These are phyloP conservation scores for Sigmodon hispidus DNA, from an alignment of 2,113 vertebrate genomes.

Conservation along the genomic window DNA sequence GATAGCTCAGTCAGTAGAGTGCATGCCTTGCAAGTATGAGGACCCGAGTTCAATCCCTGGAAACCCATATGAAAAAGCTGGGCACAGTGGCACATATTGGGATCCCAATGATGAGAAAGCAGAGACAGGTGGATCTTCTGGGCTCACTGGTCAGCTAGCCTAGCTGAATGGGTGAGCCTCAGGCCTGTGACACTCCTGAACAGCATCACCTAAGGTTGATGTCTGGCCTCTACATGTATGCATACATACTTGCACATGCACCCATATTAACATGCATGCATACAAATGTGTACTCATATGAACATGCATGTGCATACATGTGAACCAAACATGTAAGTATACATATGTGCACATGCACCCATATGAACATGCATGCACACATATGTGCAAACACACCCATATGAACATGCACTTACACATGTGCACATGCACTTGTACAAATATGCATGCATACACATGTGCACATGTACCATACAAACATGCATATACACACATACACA, in stretches of 20 bases:
- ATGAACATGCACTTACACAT: not conserved
- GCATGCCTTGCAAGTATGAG: not conserved
- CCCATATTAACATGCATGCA: not conserved
- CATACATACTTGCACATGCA: not conserved
- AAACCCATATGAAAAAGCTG: not conserved
- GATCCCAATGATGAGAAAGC: too few species aligned
- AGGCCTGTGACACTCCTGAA: not conserved
- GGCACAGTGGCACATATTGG: not conserved
- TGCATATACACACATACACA: not conserved
- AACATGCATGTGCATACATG: not conserved
- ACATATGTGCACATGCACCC: not conserved
- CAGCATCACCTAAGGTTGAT: not conserved
- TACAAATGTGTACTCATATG: not conserved
- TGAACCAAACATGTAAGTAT: not conserved
- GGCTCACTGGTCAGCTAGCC: not conserved
- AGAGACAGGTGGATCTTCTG: not conserved
- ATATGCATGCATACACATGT: not conserved
- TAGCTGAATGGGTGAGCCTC: not conserved
- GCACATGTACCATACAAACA: not conserved
- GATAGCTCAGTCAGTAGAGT: not conserved
- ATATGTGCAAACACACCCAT: too few species aligned
- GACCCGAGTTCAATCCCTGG: not conserved
- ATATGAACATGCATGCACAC: not conserved
- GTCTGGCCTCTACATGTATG: not conserved
- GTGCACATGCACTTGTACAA: not conserved